phyloP scores from a whole-genome alignment of 2,113 vertebrate genomes.

The Benitochromis conjunctus region DNA sequence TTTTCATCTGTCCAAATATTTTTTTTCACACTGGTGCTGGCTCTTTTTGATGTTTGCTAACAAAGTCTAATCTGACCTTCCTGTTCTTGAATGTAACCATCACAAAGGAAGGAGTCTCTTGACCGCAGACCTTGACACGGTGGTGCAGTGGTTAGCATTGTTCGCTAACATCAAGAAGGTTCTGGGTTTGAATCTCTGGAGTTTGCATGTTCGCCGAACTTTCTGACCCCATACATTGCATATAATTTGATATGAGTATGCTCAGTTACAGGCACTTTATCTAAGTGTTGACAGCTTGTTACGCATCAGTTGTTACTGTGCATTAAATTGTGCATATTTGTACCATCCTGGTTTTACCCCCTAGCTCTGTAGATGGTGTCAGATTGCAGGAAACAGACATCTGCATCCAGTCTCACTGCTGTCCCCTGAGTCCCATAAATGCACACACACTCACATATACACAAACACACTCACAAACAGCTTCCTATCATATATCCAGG shows the following conservation, averaged over 20 bases:
- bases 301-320: neutral
- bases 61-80: neutral
- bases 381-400: constrained; percentile 15
- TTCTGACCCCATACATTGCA: neutral
- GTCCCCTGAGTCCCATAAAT: neutral
- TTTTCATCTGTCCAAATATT: neutral
- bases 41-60: neutral
- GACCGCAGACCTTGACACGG: neutral
- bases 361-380: constrained; percentile 28
- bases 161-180: neutral
- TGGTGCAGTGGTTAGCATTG: neutral
- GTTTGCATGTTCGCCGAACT: neutral
- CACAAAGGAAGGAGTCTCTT: neutral
- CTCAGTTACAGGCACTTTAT: neutral
- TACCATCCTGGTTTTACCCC: neutral
- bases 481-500: constrained; percentile 4
- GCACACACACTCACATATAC: neutral
- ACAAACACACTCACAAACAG: neutral
- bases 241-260: neutral
- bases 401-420: neutral
- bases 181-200: neutral
- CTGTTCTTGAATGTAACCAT: neutral
- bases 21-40: neutral
- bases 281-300: neutral
- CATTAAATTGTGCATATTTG: neutral